Evolutionary conservation across 2,797 vertebrate species (phyloP).

Genomic region (Channa striata): DNA sequence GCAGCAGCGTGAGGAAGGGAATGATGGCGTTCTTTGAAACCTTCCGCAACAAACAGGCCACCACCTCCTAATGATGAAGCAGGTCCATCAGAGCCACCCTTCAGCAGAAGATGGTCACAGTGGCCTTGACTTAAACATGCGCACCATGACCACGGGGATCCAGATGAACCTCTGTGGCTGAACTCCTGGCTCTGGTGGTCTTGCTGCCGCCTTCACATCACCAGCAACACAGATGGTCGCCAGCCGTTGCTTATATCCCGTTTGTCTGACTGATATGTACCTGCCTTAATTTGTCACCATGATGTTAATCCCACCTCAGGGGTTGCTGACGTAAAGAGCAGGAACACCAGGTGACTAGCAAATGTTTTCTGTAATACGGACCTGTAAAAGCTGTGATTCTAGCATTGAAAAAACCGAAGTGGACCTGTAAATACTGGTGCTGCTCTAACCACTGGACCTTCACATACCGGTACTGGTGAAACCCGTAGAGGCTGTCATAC

Average conservation of each 20-base stretch:
- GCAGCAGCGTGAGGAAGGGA: conserved; percentile 84
- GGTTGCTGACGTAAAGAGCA: not conserved
- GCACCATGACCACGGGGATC: not conserved
- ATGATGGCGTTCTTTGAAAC: conserved; percentile 93
- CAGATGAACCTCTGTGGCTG: not conserved
- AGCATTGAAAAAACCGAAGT: not conserved
- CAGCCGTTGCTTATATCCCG: not conserved
- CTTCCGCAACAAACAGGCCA: conserved; percentile 89
- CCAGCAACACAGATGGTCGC: conserved; percentile 24
- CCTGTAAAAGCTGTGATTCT: not conserved
- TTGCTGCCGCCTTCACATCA: conserved; percentile 19
- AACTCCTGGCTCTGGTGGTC: conserved; percentile 25
- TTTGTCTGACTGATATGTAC: conserved; percentile 2
- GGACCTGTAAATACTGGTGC: not conserved
- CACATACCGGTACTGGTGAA: too few species aligned
- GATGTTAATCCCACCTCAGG: not conserved
- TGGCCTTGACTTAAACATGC: not conserved
- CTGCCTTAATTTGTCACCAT: not conserved
- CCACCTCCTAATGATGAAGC: conserved; percentile 76
- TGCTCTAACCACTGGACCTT: too few species aligned
- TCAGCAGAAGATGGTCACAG: not conserved
- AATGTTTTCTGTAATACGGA: not conserved
- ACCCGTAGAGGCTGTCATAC: too few species aligned
- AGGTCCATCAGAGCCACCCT: conserved; percentile 1
- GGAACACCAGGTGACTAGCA: not conserved